Base-by-base conservation (phyloP, 2,113 vertebrate genomes). In the Rafetus swinhoei region DNA sequence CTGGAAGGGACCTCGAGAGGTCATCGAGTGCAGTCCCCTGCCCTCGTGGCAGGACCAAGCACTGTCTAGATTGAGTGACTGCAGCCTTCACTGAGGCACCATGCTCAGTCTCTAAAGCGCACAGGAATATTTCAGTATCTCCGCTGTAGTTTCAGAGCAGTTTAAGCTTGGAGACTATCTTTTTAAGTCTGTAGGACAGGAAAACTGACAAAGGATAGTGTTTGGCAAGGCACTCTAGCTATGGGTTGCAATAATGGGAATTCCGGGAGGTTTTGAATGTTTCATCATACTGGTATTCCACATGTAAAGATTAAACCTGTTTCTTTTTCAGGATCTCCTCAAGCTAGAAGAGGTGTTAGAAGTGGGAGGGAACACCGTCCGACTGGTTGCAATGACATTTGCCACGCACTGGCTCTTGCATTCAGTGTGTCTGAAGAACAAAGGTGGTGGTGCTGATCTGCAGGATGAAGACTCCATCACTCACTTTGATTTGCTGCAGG, bases 321-420 rank as follows among this genome's bases (percentile, higher is more conserved):
- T 53, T 50, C 72, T 85, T 82, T 79, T 25, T 69, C 55, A 99
- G 98, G 98, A 98, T 90, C 98, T 99, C 60, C 27, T 98, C 35
- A 95, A 97, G 14, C 92, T 94, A 90, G 96, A 97, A 81, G 98
- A 98, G 91, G 94, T 99, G 74, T 90, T 99, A 84, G 98, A 98
- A 96, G 98, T 98, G 0, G 99, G 99, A 2, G 98, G 97, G 72
- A 96, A 96, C 77, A 89, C 93, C 0, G 18, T 95, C 1, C 98
- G 99, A 6, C 92, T 99, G 92, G 98, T 99, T 90, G 95, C 98
- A 27, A 21, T 96, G 32, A 90, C 95, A 7, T 97, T 95, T 21
- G 97, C 98, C 29, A 89, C 74, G 59, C 98, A 98, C 1, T 99
- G 99, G 99, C 98, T 99, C 12, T 86, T 99, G 3, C 97, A 98